These are phyloP conservation scores for Jacana jacana DNA, from an alignment of 2,113 vertebrate genomes.

Conservation along the genomic window DNA sequence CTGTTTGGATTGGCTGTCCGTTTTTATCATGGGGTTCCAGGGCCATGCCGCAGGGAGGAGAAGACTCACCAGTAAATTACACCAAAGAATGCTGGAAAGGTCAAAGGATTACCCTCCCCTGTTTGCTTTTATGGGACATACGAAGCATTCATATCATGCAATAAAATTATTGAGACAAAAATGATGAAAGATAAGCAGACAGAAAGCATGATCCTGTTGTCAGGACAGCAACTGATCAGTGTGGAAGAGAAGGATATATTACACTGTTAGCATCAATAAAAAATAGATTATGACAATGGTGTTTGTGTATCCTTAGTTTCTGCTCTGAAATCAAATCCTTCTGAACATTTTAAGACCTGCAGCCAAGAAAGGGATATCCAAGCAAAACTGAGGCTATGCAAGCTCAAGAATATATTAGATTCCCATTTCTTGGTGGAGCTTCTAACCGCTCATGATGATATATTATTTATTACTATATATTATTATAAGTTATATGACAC, in stretches of 20 bases:
- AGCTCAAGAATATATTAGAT: background rate
- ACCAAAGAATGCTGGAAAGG: slow-evolving; percentile 63
- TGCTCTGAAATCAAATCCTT: background rate
- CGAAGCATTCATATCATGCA: slow-evolving; percentile 28
- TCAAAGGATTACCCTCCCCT: slow-evolving; percentile 54
- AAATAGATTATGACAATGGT: slow-evolving; percentile 6
- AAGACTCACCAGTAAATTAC: slow-evolving; percentile 52
- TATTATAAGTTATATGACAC: background rate
- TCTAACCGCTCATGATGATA: background rate
- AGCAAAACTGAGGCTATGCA: background rate
- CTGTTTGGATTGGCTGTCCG: slow-evolving; percentile 28
- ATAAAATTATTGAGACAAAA: slow-evolving; percentile 55
- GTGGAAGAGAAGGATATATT: background rate
- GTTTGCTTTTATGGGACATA: slow-evolving; percentile 45
- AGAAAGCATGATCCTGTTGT: slow-evolving; percentile 12
- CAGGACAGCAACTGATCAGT: background rate
- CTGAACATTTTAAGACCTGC: background rate
- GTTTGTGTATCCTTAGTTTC: background rate
- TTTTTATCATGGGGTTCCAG: slow-evolving; percentile 53
- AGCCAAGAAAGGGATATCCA: background rate
- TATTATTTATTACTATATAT: background rate
- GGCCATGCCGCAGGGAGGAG: slow-evolving; percentile 27
- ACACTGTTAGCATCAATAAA: slow-evolving; percentile 25
- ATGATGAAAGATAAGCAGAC: slow-evolving; percentile 32
- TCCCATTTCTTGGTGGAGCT: background rate